Base-by-base conservation (phyloP, 2,113 vertebrate species). In the Felis chaus region DNA sequence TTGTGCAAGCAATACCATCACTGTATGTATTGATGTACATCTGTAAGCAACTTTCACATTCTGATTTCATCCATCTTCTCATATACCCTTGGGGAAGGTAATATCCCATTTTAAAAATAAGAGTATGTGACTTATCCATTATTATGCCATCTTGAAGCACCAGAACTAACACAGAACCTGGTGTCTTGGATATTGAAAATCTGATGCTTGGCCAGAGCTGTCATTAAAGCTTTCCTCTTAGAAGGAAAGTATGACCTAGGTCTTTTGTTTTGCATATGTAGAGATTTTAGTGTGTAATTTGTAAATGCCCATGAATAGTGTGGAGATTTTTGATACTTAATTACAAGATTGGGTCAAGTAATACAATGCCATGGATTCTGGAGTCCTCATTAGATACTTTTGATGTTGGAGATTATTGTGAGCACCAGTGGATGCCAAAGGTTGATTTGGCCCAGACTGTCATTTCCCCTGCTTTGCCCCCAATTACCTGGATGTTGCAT, bases 401-500 rank as follows among this genome's bases (percentile, higher is more conserved):
- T 86, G 94, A 97, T 96, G 90, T 83, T 95, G 94, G 89, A 87
- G 36, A 31, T 73, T 91, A 93, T 84, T 91, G 53, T 94, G 73
- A 63, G 63, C 36, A 53, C 9, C 83, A 14, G 74, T 53, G 82
- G 63, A 53, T 66, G 86, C 74, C 76, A 91, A 83, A 93, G 79
- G 79, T 48, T 79, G 69, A 95, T 94, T 94, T 96, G 94, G 76
- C 89, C 57, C 50, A 25, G 63, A 6, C 86, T 94, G 79, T 39
- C 94, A 69, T 61, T 66, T 81, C n/a, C 25, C 53, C 65, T 18
- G 2, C 66, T 39, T 39, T 61, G 18, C 68, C 84, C 68, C 65
- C 96, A 96, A 96, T 98, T 97, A 98, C 98, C 98, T 98, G 97
- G 92, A 68, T 94, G 95, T 83, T 95, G 90, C 90, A 7, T 71